Evolutionary conservation across 2,113 vertebrate genomes (phyloP), one percentile per base, ranked within the genome.

Genomic region (Pogonocichla stellata): DNA sequence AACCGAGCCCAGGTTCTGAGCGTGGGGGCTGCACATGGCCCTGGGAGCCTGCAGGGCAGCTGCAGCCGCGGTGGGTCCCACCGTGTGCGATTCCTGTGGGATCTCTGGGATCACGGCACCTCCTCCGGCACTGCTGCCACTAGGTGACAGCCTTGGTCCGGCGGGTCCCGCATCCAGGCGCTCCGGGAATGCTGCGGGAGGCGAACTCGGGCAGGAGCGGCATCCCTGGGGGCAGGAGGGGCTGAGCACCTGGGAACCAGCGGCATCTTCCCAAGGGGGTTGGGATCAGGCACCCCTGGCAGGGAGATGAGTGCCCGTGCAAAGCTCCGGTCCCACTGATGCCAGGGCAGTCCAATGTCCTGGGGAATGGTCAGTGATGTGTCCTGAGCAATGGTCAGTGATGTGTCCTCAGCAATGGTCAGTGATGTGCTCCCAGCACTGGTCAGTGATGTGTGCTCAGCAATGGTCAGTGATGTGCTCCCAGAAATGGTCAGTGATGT

Each of bases 61-160:
- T 86, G 83, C 0, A 15, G 14, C 58, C 19, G 0, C 0, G 50
- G 19, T 3, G 40, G 78, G 29, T 47, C n/a, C 79, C 67, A 0
- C 66, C 5, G 51, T 10, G 82, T 38, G 72, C 53, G 61, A 18
- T 31, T n/a, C 6, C 53, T 5, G 64, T 3, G 86, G 67, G 33
- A 53, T 18, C 33, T 2, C 34, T 0, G 50, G 42, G 12, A n/a
- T 29, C 60, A 0, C 2, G 8, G 33, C 2, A 34, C 48, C 80
- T 36, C 42, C 18, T 0, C 15, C 29, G 2, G 57, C 54, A 57
- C 64, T 54, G n/a, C 8, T 11, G 83, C 94, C 94, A 5, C 95
- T 84, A 87, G 96, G 86, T 93, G 97, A 50, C 92, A 85, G 90
- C 54, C 86, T 85, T 1, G 90, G 19, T 56, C 80, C 86, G 61